These are phyloP conservation scores for Chironomus tepperi DNA, from an alignment of 1,140 invertebrate genomes.

Conservation along the genomic window DNA sequence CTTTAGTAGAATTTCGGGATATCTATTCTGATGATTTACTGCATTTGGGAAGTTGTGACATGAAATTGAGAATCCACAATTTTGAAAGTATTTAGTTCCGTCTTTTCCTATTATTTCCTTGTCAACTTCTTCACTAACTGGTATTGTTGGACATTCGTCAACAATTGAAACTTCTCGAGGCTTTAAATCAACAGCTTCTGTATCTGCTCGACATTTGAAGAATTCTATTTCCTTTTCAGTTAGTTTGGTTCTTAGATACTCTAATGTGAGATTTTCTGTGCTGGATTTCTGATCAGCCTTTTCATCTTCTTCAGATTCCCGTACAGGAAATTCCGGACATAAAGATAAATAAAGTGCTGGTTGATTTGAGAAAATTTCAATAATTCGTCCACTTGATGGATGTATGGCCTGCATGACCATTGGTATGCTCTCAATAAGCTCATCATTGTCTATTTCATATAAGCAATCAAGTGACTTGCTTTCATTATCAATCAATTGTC, in stretches of 20 bases:
- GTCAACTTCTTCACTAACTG: background rate
- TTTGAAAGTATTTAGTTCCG: background rate
- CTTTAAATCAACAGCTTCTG: background rate
- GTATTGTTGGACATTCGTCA: background rate
- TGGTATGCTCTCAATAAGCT: background rate
- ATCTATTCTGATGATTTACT: background rate
- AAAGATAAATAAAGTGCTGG: background rate
- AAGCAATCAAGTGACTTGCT: background rate
- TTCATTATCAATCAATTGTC: background rate
- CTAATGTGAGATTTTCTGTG: background rate
- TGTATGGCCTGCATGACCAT: background rate
- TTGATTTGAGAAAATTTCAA: conserved; percentile 12
- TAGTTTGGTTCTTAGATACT: background rate
- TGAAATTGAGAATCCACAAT: background rate
- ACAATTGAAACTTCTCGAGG: background rate
- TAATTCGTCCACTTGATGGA: background rate
- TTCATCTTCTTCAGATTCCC: background rate
- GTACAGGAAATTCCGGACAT: background rate
- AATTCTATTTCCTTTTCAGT: conserved; percentile 10
- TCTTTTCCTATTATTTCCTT: background rate
- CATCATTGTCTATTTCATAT: background rate
- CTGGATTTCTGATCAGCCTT: background rate
- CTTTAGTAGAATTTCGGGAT: background rate
- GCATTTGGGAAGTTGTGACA: conserved; percentile 1
- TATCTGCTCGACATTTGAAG: background rate